Evolutionary conservation across 2,888 invertebrate genomes (phyloP), one percentile per base, ranked within the genome.

Genomic region (Hyposoter didymator): DNA sequence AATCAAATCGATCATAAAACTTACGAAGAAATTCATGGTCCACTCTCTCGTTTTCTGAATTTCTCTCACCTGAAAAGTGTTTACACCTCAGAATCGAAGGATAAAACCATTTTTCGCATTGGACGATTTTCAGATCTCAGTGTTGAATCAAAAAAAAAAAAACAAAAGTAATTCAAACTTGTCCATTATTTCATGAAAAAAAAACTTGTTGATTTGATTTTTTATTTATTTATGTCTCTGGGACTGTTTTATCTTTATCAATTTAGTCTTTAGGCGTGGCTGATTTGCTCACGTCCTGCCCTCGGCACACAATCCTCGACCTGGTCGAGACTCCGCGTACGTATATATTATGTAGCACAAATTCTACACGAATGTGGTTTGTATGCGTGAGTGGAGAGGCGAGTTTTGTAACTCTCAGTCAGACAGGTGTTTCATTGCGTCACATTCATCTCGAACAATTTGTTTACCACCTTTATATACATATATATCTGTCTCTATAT

Each of bases 371-470:
- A 43, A 17, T 19, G 39, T 59, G 6, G 55, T 4, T 52, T 80
- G 43, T 70, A 8, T 64, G 59, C 47, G 62, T 39, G 62, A 22
- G 35, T 70, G 39, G 69, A 76, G 70, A 80, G 83, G 78, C 66
- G 78, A 88, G 89, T 91, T 91, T 91, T 91, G 91, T 91, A 91
- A 91, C 87, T 66, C 79, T 59, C 81, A 82, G 84, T 82, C 67
- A 79, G 89, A 90, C 91, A 91, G 91, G 91, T 91, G 90, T 90
- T 89, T 85, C 76, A 87, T 91, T 91, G 89, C 91, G 87, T 90
- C 90, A 91, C 87, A 75, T n/a, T 80, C 70, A 64, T 74, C 64
- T 70, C 66, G 55, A 66, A 88, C 89, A 90, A 91, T 91, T 90
- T 90, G 90, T 91, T 90, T 83, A 78, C 84, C 62, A 78, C 72